Percentiles rank a stretch among this genome's conserved stretches.
phyloP scores from a whole-genome alignment of 2,113 vertebrate genomes.

The Solenodon paradoxus region DNA sequence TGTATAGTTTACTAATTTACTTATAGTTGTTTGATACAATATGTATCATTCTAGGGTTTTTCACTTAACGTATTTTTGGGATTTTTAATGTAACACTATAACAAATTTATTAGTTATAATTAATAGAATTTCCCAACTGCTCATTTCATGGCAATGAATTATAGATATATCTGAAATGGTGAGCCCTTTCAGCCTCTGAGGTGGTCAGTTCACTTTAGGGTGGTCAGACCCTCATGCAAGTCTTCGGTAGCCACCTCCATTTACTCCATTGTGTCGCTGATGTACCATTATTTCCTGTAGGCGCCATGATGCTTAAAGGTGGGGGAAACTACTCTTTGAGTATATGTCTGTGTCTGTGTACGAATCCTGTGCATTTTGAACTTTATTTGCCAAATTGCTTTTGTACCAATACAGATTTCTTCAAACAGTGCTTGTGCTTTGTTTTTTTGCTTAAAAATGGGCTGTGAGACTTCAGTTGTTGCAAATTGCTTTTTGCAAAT shows the following conservation, averaged over 20 bases:
- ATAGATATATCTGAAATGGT: neutral
- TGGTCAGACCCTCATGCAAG: neutral
- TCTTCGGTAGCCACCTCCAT: neutral
- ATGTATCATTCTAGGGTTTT: neutral
- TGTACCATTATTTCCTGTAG: neutral
- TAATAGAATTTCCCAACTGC: neutral
- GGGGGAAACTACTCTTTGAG: neutral
- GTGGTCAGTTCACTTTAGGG: neutral
- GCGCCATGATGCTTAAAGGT: neutral
- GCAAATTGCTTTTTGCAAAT: neutral
- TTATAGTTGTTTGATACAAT: neutral
- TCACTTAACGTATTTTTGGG: neutral
- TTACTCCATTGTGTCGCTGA: neutral
- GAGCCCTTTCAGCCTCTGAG: neutral
- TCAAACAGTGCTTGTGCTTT: neutral
- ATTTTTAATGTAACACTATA: neutral
- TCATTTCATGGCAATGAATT: neutral
- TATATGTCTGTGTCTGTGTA: neutral
- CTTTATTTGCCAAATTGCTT: neutral
- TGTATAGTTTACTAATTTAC: neutral
- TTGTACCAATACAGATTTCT: neutral
- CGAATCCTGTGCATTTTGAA: neutral
- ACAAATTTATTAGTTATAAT: neutral
- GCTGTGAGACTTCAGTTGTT: neutral
- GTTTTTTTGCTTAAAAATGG: neutral